Conservation (phyloP, 64 coral and sea anemone genomes). For the Stichodactyla helianthus region DNA sequence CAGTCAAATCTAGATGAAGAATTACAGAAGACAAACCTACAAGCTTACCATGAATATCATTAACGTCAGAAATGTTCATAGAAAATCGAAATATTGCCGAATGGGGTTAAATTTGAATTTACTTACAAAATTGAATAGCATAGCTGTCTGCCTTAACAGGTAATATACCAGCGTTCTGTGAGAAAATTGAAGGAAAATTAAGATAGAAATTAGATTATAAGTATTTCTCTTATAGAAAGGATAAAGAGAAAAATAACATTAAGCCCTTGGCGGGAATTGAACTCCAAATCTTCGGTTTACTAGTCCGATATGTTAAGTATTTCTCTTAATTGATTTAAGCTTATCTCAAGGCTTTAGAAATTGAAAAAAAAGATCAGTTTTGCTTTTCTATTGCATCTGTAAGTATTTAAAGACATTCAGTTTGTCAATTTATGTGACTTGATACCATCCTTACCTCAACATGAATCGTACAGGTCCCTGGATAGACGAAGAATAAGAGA, state of each 20-base stretch:
- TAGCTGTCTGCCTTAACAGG: slow-evolving; percentile 70
- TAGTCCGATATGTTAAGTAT: too few relatives aligned
- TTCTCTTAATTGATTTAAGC: background rate
- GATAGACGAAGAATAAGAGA: background rate
- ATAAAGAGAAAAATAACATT: too few relatives aligned
- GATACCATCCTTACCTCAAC: background rate
- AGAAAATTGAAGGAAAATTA: background rate
- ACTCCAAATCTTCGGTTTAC: too few relatives aligned
- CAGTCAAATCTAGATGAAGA: slow-evolving; percentile 37
- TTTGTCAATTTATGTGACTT: background rate
- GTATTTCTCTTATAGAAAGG: too few relatives aligned
- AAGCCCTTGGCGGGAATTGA: too few relatives aligned
- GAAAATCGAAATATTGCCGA: background rate
- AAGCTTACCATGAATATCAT: background rate
- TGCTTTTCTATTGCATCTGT: slow-evolving; percentile 1
- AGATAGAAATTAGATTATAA: background rate
- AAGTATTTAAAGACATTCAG: background rate
- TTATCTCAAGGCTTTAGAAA: background rate
- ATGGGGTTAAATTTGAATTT: background rate
- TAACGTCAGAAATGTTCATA: too few relatives aligned
- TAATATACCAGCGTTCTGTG: slow-evolving; percentile 55
- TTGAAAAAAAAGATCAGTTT: background rate
- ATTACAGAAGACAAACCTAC: too few relatives aligned
- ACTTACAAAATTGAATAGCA: slow-evolving; percentile 93
- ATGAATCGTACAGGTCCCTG: background rate